Percentiles rank a stretch among this genome's conserved stretches.
Evolutionary conservation across 2,888 invertebrate species (phyloP).

Genomic region (Boloria euphrosyne): DNA sequence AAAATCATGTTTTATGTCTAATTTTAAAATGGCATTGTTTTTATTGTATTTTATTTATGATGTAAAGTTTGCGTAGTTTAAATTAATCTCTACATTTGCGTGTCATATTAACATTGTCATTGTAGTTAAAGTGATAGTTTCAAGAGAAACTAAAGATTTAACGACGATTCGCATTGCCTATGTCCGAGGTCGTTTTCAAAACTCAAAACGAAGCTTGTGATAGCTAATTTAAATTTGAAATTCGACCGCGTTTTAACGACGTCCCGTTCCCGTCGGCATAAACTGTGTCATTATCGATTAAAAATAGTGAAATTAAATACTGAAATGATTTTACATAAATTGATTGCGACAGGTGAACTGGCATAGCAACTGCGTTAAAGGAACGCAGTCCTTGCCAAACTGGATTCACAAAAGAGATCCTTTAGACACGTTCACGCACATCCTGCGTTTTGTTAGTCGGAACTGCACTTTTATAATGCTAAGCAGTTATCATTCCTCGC

Average conservation of each 20-base stretch:
- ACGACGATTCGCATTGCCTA: slow-evolving; percentile 77
- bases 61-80: too few species aligned
- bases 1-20: not conserved
- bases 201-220: slow-evolving; percentile 60
- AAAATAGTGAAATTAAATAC: slow-evolving; percentile 23
- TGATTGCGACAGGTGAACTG: slow-evolving; percentile 61
- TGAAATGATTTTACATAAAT: slow-evolving; percentile 29
- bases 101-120: too few species aligned
- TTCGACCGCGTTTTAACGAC: slow-evolving; percentile 58
- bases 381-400: slow-evolving; percentile 45
- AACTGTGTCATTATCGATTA: slow-evolving; percentile 16
- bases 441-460: slow-evolving; percentile 66
- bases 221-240: slow-evolving; percentile 75
- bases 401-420: slow-evolving; percentile 55
- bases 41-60: too few species aligned
- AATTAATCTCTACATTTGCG: too few species aligned
- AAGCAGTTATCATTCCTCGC: slow-evolving; percentile 73
- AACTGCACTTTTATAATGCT: slow-evolving; percentile 72
- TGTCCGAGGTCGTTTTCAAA: slow-evolving; percentile 66
- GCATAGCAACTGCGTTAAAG: slow-evolving; percentile 60
- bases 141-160: slow-evolving; percentile 76
- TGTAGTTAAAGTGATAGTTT: slow-evolving; percentile 53
- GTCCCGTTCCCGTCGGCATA: slow-evolving; percentile 37
- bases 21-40: not conserved
- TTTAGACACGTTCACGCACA: slow-evolving; percentile 57